These are phyloP conservation scores for Catharus fuscescens DNA, from an alignment of 2,113 vertebrate genomes.

Conservation along the genomic window DNA sequence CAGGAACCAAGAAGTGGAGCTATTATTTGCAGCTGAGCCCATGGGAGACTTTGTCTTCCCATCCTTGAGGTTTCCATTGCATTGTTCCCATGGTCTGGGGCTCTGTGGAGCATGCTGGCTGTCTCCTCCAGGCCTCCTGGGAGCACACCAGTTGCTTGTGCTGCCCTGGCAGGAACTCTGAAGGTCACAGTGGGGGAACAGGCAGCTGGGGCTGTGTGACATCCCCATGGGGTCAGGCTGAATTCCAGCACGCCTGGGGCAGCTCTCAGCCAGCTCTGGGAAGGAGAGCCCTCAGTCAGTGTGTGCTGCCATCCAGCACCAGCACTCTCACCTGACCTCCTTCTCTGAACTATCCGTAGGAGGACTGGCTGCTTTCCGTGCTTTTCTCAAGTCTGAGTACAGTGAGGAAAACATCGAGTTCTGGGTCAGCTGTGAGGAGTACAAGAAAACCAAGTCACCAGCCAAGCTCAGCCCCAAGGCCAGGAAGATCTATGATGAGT, in stretches of 20 bases:
- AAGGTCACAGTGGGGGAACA: not conserved
- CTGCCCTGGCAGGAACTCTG: conserved; percentile 27
- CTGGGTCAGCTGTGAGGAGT: conserved; percentile 90
- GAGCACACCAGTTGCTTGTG: not conserved
- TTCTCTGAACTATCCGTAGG: conserved; percentile 63
- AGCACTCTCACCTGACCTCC: not conserved
- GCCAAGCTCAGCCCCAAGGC: conserved; percentile 80
- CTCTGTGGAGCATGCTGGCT: conserved; percentile 65
- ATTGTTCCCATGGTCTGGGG: conserved; percentile 75
- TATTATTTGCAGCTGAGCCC: not conserved
- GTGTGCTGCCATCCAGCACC: not conserved
- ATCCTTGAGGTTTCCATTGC: not conserved
- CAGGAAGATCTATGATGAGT: conserved; percentile 86
- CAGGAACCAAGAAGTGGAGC: not conserved
- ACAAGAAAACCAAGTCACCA: conserved; percentile 79
- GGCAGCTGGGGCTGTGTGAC: not conserved
- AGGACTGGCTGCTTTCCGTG: conserved; percentile 83
- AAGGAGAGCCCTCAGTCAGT: not conserved
- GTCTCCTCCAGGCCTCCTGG: conserved; percentile 52
- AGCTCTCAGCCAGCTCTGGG: not conserved
- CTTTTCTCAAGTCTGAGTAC: conserved; percentile 89
- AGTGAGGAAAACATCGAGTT: conserved; percentile 94
- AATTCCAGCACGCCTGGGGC: not conserved
- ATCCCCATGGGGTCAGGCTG: not conserved
- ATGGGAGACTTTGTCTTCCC: conserved; percentile 8